Conservation (phyloP, 2,113 vertebrate species). For the Ranitomeya imitator region DNA sequence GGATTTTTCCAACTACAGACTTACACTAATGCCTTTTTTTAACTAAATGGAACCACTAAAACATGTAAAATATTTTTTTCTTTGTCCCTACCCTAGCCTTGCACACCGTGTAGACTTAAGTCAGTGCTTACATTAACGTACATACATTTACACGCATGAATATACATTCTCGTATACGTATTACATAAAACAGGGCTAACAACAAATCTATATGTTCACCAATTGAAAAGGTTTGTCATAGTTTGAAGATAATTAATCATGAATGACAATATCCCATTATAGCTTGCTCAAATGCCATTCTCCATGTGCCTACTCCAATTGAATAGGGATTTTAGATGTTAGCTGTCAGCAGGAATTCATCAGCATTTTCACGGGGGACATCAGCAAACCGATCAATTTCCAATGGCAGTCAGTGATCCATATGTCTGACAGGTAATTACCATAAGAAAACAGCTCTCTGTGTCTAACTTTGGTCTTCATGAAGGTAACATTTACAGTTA, state of each 20-base stretch:
- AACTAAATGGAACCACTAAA: too few species aligned
- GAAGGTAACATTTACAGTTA: slow-evolving; percentile 63
- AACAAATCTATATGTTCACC: not conserved
- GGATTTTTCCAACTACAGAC: too few species aligned
- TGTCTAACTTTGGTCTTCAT: slow-evolving; percentile 63
- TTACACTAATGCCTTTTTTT: too few species aligned
- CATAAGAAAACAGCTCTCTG: slow-evolving; percentile 62
- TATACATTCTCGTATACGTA: not conserved
- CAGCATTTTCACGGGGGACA: slow-evolving; percentile 54
- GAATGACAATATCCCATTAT: slow-evolving; percentile 49
- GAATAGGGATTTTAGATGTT: slow-evolving; percentile 62
- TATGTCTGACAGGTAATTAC: slow-evolving; percentile 62
- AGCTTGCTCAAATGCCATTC: slow-evolving; percentile 46
- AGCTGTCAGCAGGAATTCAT: slow-evolving; percentile 53
- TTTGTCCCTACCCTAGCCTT: too few species aligned
- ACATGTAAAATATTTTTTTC: too few species aligned
- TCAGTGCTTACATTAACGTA: too few species aligned
- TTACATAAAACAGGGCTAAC: not conserved
- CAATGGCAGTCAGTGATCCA: slow-evolving; percentile 61
- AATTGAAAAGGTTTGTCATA: not conserved
- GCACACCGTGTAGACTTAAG: too few species aligned
- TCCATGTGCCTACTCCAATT: slow-evolving; percentile 27
- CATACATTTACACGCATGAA: too few species aligned
- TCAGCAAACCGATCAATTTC: slow-evolving; percentile 61
- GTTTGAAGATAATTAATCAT: not conserved